Base-by-base conservation (phyloP, 2,797 vertebrate species). In the Intellagama lesueurii region DNA sequence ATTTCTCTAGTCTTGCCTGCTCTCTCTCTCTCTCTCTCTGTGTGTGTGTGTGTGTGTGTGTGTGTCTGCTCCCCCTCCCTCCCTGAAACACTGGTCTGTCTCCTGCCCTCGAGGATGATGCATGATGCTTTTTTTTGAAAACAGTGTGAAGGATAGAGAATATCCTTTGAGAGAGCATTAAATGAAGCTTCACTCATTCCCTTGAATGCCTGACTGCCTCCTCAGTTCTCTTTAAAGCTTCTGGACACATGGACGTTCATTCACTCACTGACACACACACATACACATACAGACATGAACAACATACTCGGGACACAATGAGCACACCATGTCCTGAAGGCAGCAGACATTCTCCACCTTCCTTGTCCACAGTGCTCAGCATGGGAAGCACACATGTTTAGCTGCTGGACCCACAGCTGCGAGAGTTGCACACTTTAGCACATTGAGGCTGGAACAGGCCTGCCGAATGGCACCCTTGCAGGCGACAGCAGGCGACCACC, bases 71-170 rank as follows among this genome's bases (percentile, higher is more conserved):
- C 52, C 52, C 2, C 52, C 52, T 56, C 52, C 52, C 9, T 56
- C 52, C 14, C 9, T 56, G 52, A 56, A 56, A 56, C 52, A 14
- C 8, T 9, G 52, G 52, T 14, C 11, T 56, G 52, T 3, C 16
- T 72, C 32, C 75, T 79, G 73, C 73, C 75, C 81, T 78, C 32
- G 66, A 78, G 52, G 40, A 26, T 89, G 88, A 79, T 49, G 76
- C 14, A 28, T 24, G 83, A 9, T 75, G 77, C 52, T 44, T 77
- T 81, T 73, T 77, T 66, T 7, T 49, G 24, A 8, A 52, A 35
- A 5, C 11, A 17, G n/a, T 56, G 28, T 68, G 70, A 68, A 52
- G 78, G 78, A 35, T n/a, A 56, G 83, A 1, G 16, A 22, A 22
- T 1, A 11, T 64, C 83, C 83, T 19, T 12, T 7, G 77, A 49